phyloP scores from a whole-genome alignment of 2,113 vertebrate genomes.

The Sitta europaea region DNA sequence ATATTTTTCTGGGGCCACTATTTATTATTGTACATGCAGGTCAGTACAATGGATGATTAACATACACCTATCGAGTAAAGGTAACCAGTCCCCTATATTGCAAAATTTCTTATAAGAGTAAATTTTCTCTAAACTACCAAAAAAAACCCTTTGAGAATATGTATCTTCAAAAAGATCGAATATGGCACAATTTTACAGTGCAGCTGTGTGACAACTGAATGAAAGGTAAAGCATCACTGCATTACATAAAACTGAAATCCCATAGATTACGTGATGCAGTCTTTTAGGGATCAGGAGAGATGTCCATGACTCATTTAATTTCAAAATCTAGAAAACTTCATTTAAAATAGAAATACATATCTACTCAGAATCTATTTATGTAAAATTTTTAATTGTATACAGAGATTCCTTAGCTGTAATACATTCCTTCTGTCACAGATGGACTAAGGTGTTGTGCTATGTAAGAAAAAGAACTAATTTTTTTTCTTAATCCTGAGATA shows the following conservation, averaged over 20 bases:
- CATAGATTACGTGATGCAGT: background rate
- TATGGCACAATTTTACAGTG: conserved; percentile 22
- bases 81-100: background rate
- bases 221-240: conserved; percentile 7
- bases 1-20: background rate
- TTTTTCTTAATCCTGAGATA: background rate
- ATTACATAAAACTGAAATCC: conserved; percentile 7
- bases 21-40: background rate
- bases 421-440: background rate
- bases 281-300: background rate
- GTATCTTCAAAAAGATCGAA: conserved; percentile 18
- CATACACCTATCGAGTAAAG: background rate
- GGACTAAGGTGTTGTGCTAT: background rate
- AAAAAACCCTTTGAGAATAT: background rate
- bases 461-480: background rate
- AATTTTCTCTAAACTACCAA: conserved; percentile 26
- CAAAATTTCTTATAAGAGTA: background rate
- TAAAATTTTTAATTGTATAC: background rate
- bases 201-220: conserved; percentile 17
- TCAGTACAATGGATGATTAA: background rate
- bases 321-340: background rate
- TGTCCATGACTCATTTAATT: background rate
- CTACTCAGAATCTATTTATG: background rate
- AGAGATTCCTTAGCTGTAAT: background rate
- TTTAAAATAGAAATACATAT: background rate